Percentiles rank a stretch among this genome's conserved stretches.
Conservation (phyloP, 2,888 invertebrate genomes). For the Leptinotarsa juncta region DNA sequence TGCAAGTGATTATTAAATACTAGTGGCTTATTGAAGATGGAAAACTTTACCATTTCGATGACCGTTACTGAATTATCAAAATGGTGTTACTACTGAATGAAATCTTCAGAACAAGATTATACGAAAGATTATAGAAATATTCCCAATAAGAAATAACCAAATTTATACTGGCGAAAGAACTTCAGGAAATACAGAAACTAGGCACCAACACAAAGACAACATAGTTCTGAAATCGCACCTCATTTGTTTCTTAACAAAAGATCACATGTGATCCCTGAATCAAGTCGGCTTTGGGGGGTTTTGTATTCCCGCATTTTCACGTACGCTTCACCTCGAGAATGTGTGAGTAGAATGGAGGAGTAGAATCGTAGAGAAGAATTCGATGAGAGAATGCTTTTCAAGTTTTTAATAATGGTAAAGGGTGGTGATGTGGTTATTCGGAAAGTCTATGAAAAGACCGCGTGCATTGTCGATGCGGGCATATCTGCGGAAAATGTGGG, state of each 20-base stretch:
- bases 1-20: too few species aligned
- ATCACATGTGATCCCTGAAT: slow-evolving; percentile 20
- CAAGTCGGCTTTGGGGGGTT: slow-evolving; percentile 26
- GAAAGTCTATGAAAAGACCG: slow-evolving; percentile 19
- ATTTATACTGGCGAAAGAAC: background rate
- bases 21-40: too few species aligned
- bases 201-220: background rate
- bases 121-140: background rate
- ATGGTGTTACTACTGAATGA: too few species aligned
- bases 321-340: slow-evolving; percentile 27
- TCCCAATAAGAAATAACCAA: background rate
- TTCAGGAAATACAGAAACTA: too few species aligned
- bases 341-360: background rate
- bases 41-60: too few species aligned
- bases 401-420: slow-evolving; percentile 36
- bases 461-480: slow-evolving; percentile 6
- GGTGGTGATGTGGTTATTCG: slow-evolving; percentile 21
- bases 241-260: slow-evolving; percentile 26
- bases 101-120: too few species aligned
- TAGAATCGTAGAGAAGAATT: slow-evolving; percentile 25
- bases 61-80: too few species aligned
- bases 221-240: slow-evolving; percentile 15
- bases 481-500: slow-evolving; percentile 10
- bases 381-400: slow-evolving; percentile 32
- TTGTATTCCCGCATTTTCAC: slow-evolving; percentile 30